Conservation (phyloP, 2,113 vertebrate species). For the Rhegmatorhina hoffmannsi region DNA sequence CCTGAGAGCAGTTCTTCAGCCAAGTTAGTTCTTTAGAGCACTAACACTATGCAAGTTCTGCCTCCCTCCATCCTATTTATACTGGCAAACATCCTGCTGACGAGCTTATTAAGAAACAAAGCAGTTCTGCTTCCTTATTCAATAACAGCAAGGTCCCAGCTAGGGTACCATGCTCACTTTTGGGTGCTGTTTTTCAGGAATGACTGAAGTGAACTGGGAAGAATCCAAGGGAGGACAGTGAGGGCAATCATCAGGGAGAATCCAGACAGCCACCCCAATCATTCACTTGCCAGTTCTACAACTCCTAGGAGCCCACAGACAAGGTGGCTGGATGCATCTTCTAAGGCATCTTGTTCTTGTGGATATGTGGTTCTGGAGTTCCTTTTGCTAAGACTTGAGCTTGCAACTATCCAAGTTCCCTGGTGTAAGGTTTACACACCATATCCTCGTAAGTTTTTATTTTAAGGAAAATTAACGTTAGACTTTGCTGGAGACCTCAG, state of each 20-base stretch:
- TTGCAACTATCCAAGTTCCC: background rate
- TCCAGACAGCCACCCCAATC: background rate
- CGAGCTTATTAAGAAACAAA: background rate
- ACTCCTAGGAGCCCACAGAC: background rate
- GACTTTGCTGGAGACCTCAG: background rate
- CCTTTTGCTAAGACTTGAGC: background rate
- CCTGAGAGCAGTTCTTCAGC: background rate
- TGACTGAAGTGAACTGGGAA: background rate
- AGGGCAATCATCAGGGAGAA: background rate
- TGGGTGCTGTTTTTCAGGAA: background rate
- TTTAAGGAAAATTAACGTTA: background rate
- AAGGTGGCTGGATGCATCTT: background rate
- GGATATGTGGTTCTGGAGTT: background rate
- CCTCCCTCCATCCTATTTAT: constrained; percentile 30
- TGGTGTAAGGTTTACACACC: background rate
- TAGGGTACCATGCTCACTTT: background rate
- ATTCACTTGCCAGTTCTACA: background rate
- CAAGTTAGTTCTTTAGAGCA: background rate
- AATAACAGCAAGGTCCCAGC: background rate
- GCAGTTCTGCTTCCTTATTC: background rate
- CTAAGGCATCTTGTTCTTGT: background rate
- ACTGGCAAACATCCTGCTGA: constrained; percentile 23
- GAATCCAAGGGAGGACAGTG: background rate
- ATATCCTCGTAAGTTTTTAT: background rate
- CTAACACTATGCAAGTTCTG: background rate